Evolutionary conservation across 64 coral and sea anemone genomes (phyloP).

Genomic region (Hydrozoanthus tunicans): DNA sequence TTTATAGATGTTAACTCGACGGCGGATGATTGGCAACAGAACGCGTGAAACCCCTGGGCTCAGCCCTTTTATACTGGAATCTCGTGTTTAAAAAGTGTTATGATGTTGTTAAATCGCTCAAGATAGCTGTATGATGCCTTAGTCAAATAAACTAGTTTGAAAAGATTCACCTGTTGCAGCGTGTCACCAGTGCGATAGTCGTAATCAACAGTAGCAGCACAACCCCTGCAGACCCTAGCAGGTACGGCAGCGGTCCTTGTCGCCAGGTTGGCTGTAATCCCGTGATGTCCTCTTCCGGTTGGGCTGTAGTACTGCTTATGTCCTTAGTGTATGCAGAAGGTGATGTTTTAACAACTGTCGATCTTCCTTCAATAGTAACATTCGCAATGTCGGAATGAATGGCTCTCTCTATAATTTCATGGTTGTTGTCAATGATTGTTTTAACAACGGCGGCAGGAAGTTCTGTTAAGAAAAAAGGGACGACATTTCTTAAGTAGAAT

Average conservation of each 20-base stretch:
- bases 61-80: background rate
- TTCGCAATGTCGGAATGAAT: background rate
- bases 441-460: slow-evolving; percentile 1
- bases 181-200: background rate
- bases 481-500: background rate
- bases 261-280: background rate
- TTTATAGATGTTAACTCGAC: no score
- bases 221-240: slow-evolving; percentile 2
- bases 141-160: background rate
- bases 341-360: background rate
- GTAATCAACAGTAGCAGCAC: background rate
- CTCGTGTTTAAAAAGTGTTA: background rate
- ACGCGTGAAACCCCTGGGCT: background rate
- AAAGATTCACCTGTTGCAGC: slow-evolving; percentile 1
- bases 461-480: background rate
- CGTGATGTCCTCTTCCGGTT: background rate
- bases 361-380: background rate
- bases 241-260: slow-evolving; percentile 2
- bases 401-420: background rate
- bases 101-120: background rate
- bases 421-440: background rate
- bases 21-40: background rate
- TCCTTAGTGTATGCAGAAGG: background rate
- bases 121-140: background rate
- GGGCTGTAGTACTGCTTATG: background rate